phyloP scores from a whole-genome alignment of 2,888 invertebrate species.

The Dermolepida albohirtum region DNA sequence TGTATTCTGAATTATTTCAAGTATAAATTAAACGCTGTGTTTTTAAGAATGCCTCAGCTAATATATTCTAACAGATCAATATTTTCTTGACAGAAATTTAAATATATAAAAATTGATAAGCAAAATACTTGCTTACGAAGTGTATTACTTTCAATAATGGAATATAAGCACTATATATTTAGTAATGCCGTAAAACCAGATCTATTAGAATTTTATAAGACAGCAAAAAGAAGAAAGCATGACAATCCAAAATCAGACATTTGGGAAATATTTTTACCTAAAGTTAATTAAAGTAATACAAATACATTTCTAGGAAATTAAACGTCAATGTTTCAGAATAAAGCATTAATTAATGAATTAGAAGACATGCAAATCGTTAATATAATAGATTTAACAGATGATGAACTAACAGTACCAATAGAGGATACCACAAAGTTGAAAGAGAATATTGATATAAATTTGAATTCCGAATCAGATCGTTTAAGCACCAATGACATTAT shows the following conservation, averaged over 20 bases:
- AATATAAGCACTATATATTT: slow-evolving; percentile 29
- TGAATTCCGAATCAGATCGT: neutral
- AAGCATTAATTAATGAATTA: slow-evolving; percentile 5
- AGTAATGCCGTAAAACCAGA: slow-evolving; percentile 11
- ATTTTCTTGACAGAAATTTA: too few relatives aligned
- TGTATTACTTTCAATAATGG: slow-evolving; percentile 3
- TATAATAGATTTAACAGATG: slow-evolving; percentile 13
- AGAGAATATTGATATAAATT: neutral
- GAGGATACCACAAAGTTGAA: neutral
- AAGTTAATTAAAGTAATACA: slow-evolving; percentile 4
- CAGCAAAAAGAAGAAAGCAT: slow-evolving; percentile 1
- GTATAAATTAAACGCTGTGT: too few relatives aligned
- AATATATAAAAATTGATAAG: too few relatives aligned
- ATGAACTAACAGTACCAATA: neutral
- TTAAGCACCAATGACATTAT: neutral
- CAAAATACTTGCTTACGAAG: too few relatives aligned
- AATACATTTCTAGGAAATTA: neutral
- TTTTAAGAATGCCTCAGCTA: too few relatives aligned
- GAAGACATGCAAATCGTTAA: neutral
- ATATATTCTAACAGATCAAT: too few relatives aligned
- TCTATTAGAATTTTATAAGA: slow-evolving; percentile 27
- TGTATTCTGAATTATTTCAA: too few relatives aligned
- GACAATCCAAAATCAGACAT: neutral
- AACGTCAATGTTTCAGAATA: slow-evolving; percentile 3
- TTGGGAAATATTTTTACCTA: slow-evolving; percentile 17